These are phyloP conservation scores for Phylloscopus trochiloides DNA, from an alignment of 2,113 vertebrate genomes.

Conservation along the genomic window DNA sequence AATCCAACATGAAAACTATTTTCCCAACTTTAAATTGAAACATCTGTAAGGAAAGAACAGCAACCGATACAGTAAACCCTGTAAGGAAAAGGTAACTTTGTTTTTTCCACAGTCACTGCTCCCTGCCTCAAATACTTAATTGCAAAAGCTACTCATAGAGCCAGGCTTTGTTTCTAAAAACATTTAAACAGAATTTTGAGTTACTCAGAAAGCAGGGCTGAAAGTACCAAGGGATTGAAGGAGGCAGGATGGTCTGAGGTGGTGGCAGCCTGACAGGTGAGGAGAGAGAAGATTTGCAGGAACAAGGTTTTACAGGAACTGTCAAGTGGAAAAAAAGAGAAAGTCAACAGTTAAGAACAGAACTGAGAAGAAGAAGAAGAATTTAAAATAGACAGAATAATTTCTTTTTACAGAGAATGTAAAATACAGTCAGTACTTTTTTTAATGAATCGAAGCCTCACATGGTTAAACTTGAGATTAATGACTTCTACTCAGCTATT, in stretches of 20 bases:
- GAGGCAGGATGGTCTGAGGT: background rate
- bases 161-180: background rate
- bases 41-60: conserved; percentile 54
- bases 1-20: conserved; percentile 58
- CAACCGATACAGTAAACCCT: background rate
- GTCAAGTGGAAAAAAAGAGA: background rate
- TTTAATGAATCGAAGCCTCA: background rate
- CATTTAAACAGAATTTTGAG: background rate
- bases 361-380: background rate
- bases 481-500: background rate
- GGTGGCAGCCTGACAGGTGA: conserved; percentile 6
- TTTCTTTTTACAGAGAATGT: background rate
- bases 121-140: background rate
- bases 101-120: background rate
- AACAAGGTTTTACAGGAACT: conserved; percentile 28
- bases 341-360: background rate
- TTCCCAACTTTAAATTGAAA: conserved; percentile 71
- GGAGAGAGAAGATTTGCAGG: conserved; percentile 21
- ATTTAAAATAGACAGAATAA: background rate
- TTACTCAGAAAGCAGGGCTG: background rate
- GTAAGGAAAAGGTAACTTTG: background rate
- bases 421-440: background rate
- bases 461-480: background rate
- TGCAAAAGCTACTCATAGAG: background rate
- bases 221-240: background rate